Percentiles rank a stretch among this genome's conserved stretches.
Conservation (phyloP, 2,113 vertebrate species). For the Cynoglossus semilaevis region DNA sequence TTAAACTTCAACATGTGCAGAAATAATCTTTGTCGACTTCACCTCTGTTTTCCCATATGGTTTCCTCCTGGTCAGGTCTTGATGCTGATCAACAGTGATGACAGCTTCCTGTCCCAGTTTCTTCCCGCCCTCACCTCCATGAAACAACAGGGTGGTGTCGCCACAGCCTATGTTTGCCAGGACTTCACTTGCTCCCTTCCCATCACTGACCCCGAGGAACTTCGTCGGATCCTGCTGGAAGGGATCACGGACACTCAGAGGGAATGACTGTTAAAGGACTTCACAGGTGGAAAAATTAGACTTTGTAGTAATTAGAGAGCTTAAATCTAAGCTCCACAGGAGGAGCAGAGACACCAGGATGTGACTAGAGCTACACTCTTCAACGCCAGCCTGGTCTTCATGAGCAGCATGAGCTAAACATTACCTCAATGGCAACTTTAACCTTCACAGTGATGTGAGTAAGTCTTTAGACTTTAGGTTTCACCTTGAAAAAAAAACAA, state of each 20-base stretch:
- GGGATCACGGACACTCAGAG: background rate
- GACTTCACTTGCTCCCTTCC: slow-evolving; percentile 87
- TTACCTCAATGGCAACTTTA: slow-evolving; percentile 26
- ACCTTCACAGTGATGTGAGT: too few species aligned
- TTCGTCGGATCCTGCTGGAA: slow-evolving; percentile 79
- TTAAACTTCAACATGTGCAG: too few species aligned
- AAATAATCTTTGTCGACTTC: background rate
- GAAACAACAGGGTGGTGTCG: slow-evolving; percentile 72
- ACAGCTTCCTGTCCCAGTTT: slow-evolving; percentile 82
- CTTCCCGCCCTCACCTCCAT: slow-evolving; percentile 83
- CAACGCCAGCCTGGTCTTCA: slow-evolving; percentile 4
- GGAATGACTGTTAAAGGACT: slow-evolving; percentile 3
- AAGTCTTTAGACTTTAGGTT: too few species aligned
- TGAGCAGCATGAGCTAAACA: slow-evolving; percentile 15
- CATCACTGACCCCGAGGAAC: slow-evolving; percentile 81
- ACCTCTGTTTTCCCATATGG: background rate
- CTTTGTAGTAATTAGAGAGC: too few species aligned
- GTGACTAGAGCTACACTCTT: background rate
- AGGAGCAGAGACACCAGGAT: background rate
- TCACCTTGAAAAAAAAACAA: too few species aligned
- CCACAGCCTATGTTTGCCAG: slow-evolving; percentile 87
- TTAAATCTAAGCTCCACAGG: too few species aligned
- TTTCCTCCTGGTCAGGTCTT: slow-evolving; percentile 76
- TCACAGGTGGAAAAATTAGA: background rate
- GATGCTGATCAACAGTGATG: slow-evolving; percentile 78